Conservation (phyloP, 2,797 vertebrate genomes). For the Hemitrygon akajei region DNA sequence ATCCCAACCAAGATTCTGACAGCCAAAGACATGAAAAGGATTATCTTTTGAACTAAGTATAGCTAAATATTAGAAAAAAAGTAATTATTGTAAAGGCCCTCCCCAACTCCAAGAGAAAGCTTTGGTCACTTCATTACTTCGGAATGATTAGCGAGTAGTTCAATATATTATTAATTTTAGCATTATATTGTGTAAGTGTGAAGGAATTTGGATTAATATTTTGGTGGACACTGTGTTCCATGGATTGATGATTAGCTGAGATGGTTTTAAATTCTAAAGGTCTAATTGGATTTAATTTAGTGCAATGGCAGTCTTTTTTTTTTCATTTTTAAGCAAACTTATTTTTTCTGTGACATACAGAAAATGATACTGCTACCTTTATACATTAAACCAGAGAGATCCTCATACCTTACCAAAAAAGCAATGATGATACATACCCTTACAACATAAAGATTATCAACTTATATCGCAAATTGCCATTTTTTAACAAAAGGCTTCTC, state of each 20-base stretch:
- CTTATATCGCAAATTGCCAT: conserved; percentile 33
- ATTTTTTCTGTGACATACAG: conserved; percentile 30
- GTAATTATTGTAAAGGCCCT: not conserved
- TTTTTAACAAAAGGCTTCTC: conserved; percentile 30
- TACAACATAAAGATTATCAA: conserved; percentile 27
- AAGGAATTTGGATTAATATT: not conserved
- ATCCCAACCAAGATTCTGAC: not conserved
- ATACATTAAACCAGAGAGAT: conserved; percentile 36
- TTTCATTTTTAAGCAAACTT: conserved; percentile 23
- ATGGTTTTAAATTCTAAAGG: not conserved
- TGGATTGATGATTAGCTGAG: not conserved
- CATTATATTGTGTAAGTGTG: not conserved
- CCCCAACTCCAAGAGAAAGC: conserved; percentile 19
- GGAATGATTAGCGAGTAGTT: conserved; percentile 25
- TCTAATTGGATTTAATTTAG: conserved; percentile 25
- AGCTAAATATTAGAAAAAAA: not conserved
- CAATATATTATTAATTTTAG: not conserved
- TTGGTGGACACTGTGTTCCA: conserved; percentile 13
- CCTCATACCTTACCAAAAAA: conserved; percentile 21
- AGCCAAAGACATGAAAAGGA: not conserved
- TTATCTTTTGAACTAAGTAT: not conserved
- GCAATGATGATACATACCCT: conserved; percentile 13
- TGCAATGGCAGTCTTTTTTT: conserved; percentile 7
- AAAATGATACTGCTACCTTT: conserved; percentile 30
- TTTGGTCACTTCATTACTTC: conserved; percentile 1